A percentile compares a stretch with the other conserved stretches of the same genome.
Evolutionary conservation across 2,888 invertebrate genomes (phyloP).

Genomic region (Dilophus febrilis): DNA sequence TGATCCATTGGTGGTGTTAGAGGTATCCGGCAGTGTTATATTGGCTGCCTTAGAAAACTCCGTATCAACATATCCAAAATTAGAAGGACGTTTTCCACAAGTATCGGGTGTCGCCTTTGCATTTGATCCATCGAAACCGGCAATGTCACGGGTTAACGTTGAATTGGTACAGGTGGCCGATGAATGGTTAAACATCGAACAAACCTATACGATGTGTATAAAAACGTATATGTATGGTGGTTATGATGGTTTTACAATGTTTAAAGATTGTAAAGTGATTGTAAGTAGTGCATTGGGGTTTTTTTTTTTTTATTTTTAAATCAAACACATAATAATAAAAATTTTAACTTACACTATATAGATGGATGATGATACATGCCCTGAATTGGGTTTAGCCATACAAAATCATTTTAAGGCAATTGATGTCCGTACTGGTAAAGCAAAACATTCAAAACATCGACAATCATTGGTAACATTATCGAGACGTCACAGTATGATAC

Average conservation of each 20-base stretch:
- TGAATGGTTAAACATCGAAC: constrained; percentile 54
- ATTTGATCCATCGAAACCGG: constrained; percentile 51
- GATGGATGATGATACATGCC: constrained; percentile 74
- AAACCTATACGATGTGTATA: constrained; percentile 59
- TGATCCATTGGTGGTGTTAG: constrained; percentile 63
- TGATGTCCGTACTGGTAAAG: constrained; percentile 54
- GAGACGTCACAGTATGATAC: constrained; percentile 60
- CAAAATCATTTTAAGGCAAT: constrained; percentile 85
- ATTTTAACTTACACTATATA: constrained; percentile 21
- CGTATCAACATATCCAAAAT: constrained; percentile 68
- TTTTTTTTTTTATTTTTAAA: background rate
- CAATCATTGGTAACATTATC: constrained; percentile 74
- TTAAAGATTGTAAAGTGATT: constrained; percentile 54
- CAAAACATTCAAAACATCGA: constrained; percentile 57
- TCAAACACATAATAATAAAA: constrained; percentile 1
- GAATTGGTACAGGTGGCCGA: constrained; percentile 68
- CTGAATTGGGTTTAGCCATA: constrained; percentile 64
- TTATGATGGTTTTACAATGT: constrained; percentile 71
- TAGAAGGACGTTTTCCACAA: constrained; percentile 81
- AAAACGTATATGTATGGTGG: constrained; percentile 68
- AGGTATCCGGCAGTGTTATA: constrained; percentile 50
- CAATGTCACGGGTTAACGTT: constrained; percentile 52
- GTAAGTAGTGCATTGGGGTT: constrained; percentile 33
- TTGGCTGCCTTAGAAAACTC: constrained; percentile 65
- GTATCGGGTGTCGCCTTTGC: constrained; percentile 60